Evolutionary conservation across 2,888 invertebrate genomes (phyloP).

Genomic region (Campaea margaritaria): DNA sequence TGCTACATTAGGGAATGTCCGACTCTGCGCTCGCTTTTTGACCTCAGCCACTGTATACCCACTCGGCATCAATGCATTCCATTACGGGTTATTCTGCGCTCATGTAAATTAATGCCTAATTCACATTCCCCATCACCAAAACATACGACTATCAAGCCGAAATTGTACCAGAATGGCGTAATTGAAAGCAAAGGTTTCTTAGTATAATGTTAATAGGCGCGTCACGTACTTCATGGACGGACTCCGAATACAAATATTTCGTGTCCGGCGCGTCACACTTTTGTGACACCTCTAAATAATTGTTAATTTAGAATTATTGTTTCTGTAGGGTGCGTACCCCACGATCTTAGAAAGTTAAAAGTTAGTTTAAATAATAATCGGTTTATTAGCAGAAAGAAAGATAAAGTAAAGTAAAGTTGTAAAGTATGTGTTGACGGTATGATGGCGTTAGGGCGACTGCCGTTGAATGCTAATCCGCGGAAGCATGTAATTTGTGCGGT

Average conservation of each 20-base stretch:
- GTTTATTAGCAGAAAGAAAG: too few species aligned
- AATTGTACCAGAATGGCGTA: conserved; percentile 61
- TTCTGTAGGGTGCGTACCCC: too few species aligned
- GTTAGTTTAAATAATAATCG: too few species aligned
- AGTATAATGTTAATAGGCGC: conserved; percentile 67
- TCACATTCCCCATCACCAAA: conserved; percentile 53
- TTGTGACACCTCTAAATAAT: conserved; percentile 45
- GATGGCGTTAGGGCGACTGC: too few species aligned
- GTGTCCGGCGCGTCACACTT: conserved; percentile 63
- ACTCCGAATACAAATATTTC: conserved; percentile 73
- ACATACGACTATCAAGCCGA: conserved; percentile 53
- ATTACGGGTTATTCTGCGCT: conserved; percentile 62
- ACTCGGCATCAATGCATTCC: conserved; percentile 70
- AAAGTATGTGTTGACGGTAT: too few species aligned
- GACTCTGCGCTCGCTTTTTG: conserved; percentile 61
- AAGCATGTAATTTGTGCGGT: too few species aligned
- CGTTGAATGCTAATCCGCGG: too few species aligned
- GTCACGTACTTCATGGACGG: conserved; percentile 70
- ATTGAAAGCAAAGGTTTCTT: conserved; percentile 77
- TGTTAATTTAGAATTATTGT: conserved; percentile 31
- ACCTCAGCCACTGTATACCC: conserved; percentile 52
- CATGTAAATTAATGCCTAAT: conserved; percentile 65
- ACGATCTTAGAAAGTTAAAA: too few species aligned
- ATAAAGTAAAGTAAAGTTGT: too few species aligned
- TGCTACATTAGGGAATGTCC: conserved; percentile 53